Evolutionary conservation across 92 coral and sea anemone species (phyloP).

Genomic region (Isaurus tuberculatus): DNA sequence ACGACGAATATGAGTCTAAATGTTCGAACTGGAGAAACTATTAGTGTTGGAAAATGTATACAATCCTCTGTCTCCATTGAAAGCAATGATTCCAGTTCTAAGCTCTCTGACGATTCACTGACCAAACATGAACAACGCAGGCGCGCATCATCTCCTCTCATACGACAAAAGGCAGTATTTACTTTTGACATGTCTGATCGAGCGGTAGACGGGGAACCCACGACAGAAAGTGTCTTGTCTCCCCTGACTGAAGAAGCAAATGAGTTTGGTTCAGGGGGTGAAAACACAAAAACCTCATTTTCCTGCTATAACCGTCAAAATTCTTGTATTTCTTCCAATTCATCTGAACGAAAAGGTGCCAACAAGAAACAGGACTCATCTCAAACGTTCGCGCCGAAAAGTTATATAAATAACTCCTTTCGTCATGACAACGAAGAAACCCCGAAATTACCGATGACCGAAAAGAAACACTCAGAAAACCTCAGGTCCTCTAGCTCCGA

Average conservation of each 20-base stretch:
- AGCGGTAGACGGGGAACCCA: constrained; percentile 40
- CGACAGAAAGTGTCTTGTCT: constrained; percentile 50
- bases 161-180: constrained; percentile 93
- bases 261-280: constrained; percentile 25
- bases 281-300: constrained; percentile 10
- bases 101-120: constrained; percentile 75
- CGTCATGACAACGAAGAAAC: constrained; percentile 73
- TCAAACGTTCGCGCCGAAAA: constrained; percentile 45
- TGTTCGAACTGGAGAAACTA: constrained; percentile 21
- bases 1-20: not conserved
- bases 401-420: constrained; percentile 80
- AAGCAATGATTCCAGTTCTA: constrained; percentile 74
- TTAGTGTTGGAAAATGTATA: constrained; percentile 20
- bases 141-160: constrained; percentile 90
- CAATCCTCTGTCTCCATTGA: constrained; percentile 60
- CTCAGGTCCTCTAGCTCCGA: no score
- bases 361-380: constrained; percentile 36
- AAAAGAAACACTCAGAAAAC: not conserved
- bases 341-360: constrained; percentile 50
- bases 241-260: constrained; percentile 57
- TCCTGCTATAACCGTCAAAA: constrained; percentile 46
- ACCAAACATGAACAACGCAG: constrained; percentile 71
- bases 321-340: constrained; percentile 59
- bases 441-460: constrained; percentile 1
- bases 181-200: constrained; percentile 78